Evolutionary conservation across 2,113 vertebrate species (phyloP).

Genomic region (Nannospalax galili): DNA sequence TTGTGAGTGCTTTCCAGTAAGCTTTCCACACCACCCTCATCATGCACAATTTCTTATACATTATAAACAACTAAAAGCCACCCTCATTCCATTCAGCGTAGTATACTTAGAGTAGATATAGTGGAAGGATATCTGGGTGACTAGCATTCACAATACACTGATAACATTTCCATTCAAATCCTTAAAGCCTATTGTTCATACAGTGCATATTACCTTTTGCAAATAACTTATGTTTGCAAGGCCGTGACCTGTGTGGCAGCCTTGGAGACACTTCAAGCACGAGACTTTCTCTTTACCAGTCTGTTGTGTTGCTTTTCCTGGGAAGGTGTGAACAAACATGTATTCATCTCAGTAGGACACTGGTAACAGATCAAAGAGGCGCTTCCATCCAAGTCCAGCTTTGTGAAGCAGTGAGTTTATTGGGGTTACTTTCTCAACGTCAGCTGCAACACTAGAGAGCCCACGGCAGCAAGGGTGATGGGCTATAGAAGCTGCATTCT

Average conservation of each 20-base stretch:
- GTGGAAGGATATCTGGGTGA: not conserved
- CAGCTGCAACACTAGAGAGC: not conserved
- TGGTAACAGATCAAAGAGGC: no score
- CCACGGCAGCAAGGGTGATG: not conserved
- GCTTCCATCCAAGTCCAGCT: not conserved
- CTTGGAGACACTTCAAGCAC: not conserved
- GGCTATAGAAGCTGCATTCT: not conserved
- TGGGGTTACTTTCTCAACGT: not conserved
- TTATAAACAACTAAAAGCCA: slow-evolving; percentile 12
- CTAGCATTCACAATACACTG: not conserved
- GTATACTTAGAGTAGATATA: not conserved
- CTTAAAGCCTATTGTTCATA: not conserved
- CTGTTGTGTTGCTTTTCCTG: not conserved
- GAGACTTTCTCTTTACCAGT: not conserved
- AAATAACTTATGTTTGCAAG: not conserved
- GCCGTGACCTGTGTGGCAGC: not conserved
- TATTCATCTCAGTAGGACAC: not conserved
- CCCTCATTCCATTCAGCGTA: not conserved
- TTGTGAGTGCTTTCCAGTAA: not conserved
- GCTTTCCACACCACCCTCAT: not conserved
- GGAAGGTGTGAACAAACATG: not conserved
- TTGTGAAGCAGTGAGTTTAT: not conserved
- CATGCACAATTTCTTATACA: not conserved
- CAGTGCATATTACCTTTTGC: not conserved
- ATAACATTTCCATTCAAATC: not conserved